Base-by-base conservation (phyloP, 2,888 invertebrate genomes). In the Ernsta delagoae region DNA sequence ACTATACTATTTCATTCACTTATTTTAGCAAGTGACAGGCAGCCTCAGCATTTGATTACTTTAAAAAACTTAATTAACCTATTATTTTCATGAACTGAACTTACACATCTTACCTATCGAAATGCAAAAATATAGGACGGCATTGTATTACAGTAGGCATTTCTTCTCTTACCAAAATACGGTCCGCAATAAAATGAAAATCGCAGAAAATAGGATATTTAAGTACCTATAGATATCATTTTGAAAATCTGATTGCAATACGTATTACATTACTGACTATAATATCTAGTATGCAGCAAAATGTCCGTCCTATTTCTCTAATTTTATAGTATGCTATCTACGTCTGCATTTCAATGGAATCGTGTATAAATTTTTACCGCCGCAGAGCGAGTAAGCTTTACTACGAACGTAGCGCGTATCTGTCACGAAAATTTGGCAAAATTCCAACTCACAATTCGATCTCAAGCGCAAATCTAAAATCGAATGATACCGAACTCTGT, bases 331-430 rank as follows among this genome's bases (percentile, higher is more conserved):
- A 39, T 59, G 41, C 53, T 59, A 64, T 59, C 59, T 41, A 39
- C 57, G 59, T 69, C 63, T 70, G 69, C 59, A 64, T 64, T 64
- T 70, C 53, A 70, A 70, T 70, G 64, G 53, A 64, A 70, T 39
- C 69, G 59, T 70, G 59, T 64, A 70, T 70, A 70, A 64, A 70
- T 70, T 69, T 69, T 69, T 69, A 64, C 69, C 64, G 69, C 59
- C 59, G 59, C 68, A 68, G 62, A 57, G 57, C 68, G 63, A 69
- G 68, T 69, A 31, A 68, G 48, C 59, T 43, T 63, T 63, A 62
- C 36, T 63, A 63, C 63, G 63, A 54, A 36, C 68, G 63, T 63
- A 63, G 62, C 62, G 57, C 50, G 64, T 69, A 69, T 69, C 69
- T 69, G 69, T 69, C 69, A 69, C 69, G 59, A 43, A 63, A 59